Conservation (phyloP, 2,888 invertebrate species). For the Phaonia tiefii region DNA sequence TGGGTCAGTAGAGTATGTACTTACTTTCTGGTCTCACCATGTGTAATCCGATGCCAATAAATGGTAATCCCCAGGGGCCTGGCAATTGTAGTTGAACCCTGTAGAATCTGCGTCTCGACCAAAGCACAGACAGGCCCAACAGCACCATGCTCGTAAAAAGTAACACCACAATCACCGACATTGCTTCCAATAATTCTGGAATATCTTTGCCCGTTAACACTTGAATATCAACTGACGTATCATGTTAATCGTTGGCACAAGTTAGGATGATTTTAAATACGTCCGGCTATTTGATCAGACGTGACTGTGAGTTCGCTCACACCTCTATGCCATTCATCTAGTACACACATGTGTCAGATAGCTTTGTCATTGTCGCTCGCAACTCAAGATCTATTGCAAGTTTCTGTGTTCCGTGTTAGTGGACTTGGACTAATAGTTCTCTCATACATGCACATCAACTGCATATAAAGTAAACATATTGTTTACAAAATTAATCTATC, state of each 20-base stretch:
- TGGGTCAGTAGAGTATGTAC: constrained; percentile 51
- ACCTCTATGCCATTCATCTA: no score
- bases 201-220: not conserved
- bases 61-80: constrained; percentile 77
- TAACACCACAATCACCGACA: not conserved
- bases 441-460: no score
- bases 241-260: not conserved
- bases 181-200: not conserved
- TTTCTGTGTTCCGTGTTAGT: no score
- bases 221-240: not conserved
- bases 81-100: constrained; percentile 74
- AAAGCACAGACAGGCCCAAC: constrained; percentile 74
- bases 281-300: no score
- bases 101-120: constrained; percentile 76
- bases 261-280: no score
- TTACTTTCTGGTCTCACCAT: constrained; percentile 78
- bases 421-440: no score
- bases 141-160: constrained; percentile 11
- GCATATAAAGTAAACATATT: no score
- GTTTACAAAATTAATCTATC: no score
- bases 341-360: constrained; percentile 12
- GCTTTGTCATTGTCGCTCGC: constrained; percentile 1
- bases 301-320: no score
- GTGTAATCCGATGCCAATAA: constrained; percentile 76
- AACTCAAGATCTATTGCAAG: no score